Evolutionary conservation across 2,113 vertebrate species (phyloP).

Genomic region (Promerops cafer): DNA sequence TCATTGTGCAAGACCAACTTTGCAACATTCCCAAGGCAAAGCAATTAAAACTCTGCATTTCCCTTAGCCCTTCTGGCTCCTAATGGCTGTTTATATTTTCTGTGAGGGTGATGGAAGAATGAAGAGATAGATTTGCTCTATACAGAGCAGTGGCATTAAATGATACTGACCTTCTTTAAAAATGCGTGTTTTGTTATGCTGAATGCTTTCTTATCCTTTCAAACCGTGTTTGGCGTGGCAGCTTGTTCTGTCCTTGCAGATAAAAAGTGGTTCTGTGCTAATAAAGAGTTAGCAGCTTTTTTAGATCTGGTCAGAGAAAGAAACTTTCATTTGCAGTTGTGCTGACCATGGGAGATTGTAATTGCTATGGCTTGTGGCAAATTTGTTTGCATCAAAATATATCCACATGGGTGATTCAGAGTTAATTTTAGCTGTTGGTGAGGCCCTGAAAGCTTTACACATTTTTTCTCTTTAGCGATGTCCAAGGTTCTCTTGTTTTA

Average conservation of each 20-base stretch:
- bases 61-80: background rate
- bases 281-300: conserved; percentile 22
- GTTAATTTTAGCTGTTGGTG: conserved; percentile 58
- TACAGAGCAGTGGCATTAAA: background rate
- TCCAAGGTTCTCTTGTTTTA: conserved; percentile 61
- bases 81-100: background rate
- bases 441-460: conserved; percentile 9
- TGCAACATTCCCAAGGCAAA: conserved; percentile 8
- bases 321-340: background rate
- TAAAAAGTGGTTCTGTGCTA: background rate
- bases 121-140: background rate
- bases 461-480: conserved; percentile 70
- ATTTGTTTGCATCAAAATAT: background rate
- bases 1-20: conserved; percentile 17
- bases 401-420: conserved; percentile 21
- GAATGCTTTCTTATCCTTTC: background rate
- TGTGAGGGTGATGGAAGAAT: background rate
- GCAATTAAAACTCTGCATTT: conserved; percentile 32
- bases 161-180: background rate
- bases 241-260: conserved; percentile 21
- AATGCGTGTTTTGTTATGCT: background rate
- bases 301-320: background rate
- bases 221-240: background rate
- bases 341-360: background rate
- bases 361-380: background rate